Evolutionary conservation across 2,113 vertebrate species (phyloP).

Genomic region (Rafetus swinhoei): DNA sequence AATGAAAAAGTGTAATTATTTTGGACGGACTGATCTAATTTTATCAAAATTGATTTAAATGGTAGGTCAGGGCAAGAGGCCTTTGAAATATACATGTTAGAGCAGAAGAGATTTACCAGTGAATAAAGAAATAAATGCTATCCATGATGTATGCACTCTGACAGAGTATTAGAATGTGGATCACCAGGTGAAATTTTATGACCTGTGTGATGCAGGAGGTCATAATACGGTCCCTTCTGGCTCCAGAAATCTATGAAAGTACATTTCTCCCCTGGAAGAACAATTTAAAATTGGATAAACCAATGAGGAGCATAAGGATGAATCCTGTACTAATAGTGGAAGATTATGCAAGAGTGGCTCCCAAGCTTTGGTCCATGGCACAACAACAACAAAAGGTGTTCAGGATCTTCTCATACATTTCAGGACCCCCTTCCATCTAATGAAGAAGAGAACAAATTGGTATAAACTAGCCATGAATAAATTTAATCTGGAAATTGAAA

Average conservation of each 20-base stretch:
- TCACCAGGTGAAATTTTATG: neutral
- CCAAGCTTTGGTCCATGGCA: neutral
- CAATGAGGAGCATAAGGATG: neutral
- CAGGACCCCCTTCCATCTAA: neutral
- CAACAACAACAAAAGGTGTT: neutral
- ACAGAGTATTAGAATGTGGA: slow-evolving; percentile 6
- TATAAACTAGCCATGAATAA: neutral
- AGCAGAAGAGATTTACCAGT: slow-evolving; percentile 23
- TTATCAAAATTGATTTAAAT: slow-evolving; percentile 25
- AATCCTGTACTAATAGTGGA: neutral
- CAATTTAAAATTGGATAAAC: neutral
- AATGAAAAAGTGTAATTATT: slow-evolving; percentile 40
- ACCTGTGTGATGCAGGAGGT: neutral
- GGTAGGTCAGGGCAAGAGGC: neutral
- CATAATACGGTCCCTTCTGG: neutral
- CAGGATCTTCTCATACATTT: neutral
- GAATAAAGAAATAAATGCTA: slow-evolving; percentile 31
- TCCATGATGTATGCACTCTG: neutral
- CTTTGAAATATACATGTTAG: slow-evolving; percentile 12
- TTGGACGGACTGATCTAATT: slow-evolving; percentile 42
- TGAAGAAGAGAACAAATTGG: neutral
- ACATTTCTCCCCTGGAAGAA: neutral
- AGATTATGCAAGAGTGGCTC: neutral
- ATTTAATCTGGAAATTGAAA: neutral
- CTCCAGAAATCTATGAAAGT: neutral